Conservation (phyloP, 2,113 vertebrate species). For the Heteronetta atricapilla region DNA sequence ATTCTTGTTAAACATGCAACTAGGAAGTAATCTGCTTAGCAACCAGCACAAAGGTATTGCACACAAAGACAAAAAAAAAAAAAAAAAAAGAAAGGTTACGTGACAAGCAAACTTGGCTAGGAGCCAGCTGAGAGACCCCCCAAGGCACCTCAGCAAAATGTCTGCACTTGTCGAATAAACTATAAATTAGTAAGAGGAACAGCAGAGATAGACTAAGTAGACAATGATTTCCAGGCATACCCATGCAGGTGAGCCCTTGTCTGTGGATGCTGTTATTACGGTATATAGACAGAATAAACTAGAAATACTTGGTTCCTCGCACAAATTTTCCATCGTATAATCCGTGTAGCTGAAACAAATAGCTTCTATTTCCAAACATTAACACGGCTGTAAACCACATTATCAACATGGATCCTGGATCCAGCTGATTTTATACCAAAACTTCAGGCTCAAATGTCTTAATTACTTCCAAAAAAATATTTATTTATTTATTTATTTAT, state of each 20-base stretch:
- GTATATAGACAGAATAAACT: not conserved
- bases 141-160: not conserved
- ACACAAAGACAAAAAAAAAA: not conserved
- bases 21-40: conserved; percentile 64
- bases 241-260: not conserved
- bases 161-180: conserved; percentile 4
- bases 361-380: not conserved
- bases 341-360: not conserved
- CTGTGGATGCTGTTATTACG: fast-evolving
- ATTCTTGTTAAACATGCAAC: conserved; percentile 34
- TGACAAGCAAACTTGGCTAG: not conserved
- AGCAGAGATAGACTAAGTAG: not conserved
- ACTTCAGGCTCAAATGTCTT: not conserved
- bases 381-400: not conserved
- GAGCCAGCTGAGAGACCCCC: not conserved
- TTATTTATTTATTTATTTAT: not conserved
- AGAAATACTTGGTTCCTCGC: not conserved
- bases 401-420: not conserved
- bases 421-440: not conserved
- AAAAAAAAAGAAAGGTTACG: not conserved
- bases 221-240: conserved; percentile 14
- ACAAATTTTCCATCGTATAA: not conserved
- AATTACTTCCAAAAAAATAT: not conserved
- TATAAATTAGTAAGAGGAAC: conserved; percentile 1
- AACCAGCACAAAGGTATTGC: conserved; percentile 62